Evolutionary conservation across 2,797 vertebrate species (phyloP).

Genomic region (Zonotrichia albicollis): DNA sequence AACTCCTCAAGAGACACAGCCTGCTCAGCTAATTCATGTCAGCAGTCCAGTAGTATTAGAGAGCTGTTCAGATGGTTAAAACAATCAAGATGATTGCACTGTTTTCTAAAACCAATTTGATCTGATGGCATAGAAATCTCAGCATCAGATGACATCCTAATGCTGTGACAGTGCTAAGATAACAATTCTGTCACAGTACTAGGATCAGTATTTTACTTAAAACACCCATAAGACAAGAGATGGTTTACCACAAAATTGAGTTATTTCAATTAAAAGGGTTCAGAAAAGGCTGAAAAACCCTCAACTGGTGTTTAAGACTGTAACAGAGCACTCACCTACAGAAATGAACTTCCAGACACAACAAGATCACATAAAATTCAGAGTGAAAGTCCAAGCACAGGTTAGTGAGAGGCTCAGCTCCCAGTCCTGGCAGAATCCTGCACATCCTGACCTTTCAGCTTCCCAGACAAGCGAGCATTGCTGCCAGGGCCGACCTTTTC

Average conservation of each 20-base stretch:
- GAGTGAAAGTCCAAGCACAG: background rate
- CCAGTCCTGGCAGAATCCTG: slow-evolving; percentile 65
- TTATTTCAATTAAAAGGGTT: slow-evolving; percentile 19
- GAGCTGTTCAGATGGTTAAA: background rate
- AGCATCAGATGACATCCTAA: background rate
- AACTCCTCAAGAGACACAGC: background rate
- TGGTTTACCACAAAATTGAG: background rate
- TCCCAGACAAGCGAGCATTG: slow-evolving; percentile 79
- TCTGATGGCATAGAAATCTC: slow-evolving; percentile 25
- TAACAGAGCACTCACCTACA: slow-evolving; percentile 37
- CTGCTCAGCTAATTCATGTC: background rate
- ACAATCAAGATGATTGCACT: background rate
- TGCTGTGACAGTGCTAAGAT: background rate
- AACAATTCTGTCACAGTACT: background rate
- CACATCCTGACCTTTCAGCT: slow-evolving; percentile 86
- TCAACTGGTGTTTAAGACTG: background rate
- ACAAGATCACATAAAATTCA: slow-evolving; percentile 1
- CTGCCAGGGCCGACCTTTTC: slow-evolving; percentile 84
- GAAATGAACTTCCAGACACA: slow-evolving; percentile 62
- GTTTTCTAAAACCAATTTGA: slow-evolving; percentile 18
- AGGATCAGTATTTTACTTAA: background rate
- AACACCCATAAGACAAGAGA: background rate
- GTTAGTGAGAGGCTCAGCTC: slow-evolving; percentile 48
- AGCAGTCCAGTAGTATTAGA: background rate
- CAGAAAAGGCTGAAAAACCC: background rate